Base-by-base conservation (phyloP, 2,888 invertebrate genomes). In the Anticlea derivata region DNA sequence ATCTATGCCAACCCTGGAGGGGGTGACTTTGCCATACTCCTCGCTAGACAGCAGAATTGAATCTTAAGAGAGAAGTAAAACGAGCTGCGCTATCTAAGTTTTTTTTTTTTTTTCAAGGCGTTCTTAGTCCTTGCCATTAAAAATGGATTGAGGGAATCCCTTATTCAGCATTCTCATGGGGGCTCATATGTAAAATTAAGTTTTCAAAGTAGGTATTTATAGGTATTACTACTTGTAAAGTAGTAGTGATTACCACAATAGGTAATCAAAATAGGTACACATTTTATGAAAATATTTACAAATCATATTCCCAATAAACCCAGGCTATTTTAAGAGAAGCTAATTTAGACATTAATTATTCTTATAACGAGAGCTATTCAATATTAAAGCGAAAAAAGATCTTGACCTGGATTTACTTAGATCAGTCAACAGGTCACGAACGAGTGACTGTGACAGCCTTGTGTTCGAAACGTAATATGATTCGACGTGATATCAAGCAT, bases 381-480 rank as follows among this genome's bases (percentile, higher is more conserved):
- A 75, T 80, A 83, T 78, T 68, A 80, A 78, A 78, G 71, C 73
- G 68, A 80, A 81, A 79, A 82, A 86, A 84, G 87, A 84, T 86
- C 88, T 88, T 88, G 88, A 87, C 88, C 88, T 80, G 78, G 75
- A 80, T 86, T 80, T 73, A 70, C 73, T 78, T 78, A 79, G 87
- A 85, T 86, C 86, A 87, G 86, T 84, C 85, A 86, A 78, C 84
- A 73, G 88, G 88, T 88, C 87, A 88, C 80, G 88, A 87, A 83
- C 87, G 80, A 86, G 85, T 84, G 86, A 86, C 83, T 84, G 80
- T 78, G 78, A 80, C 78, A 86, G 76, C 86, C 86, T 87, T 86
- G 86, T 76, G 71, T 71, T 69, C 65, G 72, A 69, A 74, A 72
- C 75, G 78, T 76, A 75, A 78, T 74, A 73, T 66, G 72, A 73